Percentiles rank a stretch among this genome's conserved stretches.
Evolutionary conservation across 2,888 invertebrate species (phyloP).

Genomic region (Dascillus cervinus): DNA sequence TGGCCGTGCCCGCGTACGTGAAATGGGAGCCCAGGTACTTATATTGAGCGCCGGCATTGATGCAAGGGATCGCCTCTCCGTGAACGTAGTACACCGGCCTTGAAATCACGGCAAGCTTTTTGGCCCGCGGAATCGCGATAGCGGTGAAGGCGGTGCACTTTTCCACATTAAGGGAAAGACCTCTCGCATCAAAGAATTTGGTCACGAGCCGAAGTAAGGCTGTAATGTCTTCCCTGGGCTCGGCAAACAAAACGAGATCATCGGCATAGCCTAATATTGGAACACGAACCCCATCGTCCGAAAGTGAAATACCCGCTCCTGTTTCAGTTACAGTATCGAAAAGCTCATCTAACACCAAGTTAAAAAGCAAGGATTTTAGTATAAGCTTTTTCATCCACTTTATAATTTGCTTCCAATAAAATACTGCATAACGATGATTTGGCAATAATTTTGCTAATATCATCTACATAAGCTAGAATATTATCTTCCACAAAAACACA

Average conservation of each 20-base stretch:
- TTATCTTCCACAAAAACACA: slow-evolving; percentile 1
- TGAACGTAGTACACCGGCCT: slow-evolving; percentile 23
- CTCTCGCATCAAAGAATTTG: slow-evolving; percentile 13
- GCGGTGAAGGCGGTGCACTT: too few species aligned
- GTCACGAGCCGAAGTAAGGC: slow-evolving; percentile 15
- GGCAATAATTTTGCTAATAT: slow-evolving; percentile 1
- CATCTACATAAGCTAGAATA: slow-evolving; percentile 1
- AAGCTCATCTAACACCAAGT: slow-evolving; percentile 24
- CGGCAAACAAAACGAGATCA: slow-evolving; percentile 30
- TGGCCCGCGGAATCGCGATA: too few species aligned
- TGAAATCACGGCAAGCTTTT: slow-evolving; percentile 23
- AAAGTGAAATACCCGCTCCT: too few species aligned
- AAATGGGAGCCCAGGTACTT: too few species aligned
- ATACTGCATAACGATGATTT: slow-evolving; percentile 2
- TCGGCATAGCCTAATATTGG: slow-evolving; percentile 31
- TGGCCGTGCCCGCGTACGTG: too few species aligned
- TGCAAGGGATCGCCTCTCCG: too few species aligned
- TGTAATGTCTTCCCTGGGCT: slow-evolving; percentile 26
- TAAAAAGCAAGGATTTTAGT: slow-evolving; percentile 16
- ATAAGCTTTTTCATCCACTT: slow-evolving; percentile 1
- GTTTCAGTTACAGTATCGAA: too few species aligned
- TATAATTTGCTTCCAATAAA: not conserved
- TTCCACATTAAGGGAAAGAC: too few species aligned
- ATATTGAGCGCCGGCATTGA: too few species aligned
- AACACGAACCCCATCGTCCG: too few species aligned